phyloP scores from a whole-genome alignment of 2,797 vertebrate species.

The Spinus olivaceus region DNA sequence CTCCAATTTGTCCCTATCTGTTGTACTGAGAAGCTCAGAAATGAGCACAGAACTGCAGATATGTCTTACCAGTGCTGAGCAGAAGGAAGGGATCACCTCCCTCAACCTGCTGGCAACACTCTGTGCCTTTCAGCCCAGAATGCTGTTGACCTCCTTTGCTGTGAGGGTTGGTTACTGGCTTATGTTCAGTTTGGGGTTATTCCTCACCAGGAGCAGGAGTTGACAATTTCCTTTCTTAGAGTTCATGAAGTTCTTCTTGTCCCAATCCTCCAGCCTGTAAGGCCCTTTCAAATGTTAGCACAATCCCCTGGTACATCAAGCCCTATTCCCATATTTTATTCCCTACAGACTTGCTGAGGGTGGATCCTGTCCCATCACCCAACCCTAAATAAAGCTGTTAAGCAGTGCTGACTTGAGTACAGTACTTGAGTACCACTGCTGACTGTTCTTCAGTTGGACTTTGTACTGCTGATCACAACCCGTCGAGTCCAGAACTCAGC shows the following conservation, averaged over 20 bases:
- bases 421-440: no score
- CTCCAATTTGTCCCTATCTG: background rate
- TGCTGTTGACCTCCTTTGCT: background rate
- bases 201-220: background rate
- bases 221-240: background rate
- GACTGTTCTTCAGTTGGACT: background rate
- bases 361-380: background rate
- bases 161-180: background rate
- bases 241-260: background rate
- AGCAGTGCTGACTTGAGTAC: background rate
- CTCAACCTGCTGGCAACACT: background rate
- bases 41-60: background rate
- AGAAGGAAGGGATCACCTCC: background rate
- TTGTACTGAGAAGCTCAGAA: background rate
- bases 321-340: background rate
- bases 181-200: background rate
- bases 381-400: background rate
- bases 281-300: background rate
- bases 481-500: background rate
- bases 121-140: background rate
- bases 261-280: background rate
- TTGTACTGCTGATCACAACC: background rate
- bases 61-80: background rate
- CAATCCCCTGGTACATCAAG: background rate
- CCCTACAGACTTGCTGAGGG: background rate